Percentiles rank a stretch among this genome's conserved stretches.
Conservation (phyloP, 1,140 invertebrate genomes). For the Diachasma alloeum region DNA sequence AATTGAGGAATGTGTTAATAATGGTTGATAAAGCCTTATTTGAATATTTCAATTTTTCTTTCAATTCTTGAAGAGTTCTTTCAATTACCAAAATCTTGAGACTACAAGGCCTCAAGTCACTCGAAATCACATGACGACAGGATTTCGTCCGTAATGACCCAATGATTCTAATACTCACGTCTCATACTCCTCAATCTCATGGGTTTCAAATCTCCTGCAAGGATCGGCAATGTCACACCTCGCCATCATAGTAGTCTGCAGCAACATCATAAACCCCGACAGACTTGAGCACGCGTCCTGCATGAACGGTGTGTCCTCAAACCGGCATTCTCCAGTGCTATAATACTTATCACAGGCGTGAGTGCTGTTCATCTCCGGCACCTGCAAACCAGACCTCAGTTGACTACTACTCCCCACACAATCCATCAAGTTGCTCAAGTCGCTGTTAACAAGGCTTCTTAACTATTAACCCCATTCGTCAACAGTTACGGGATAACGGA, state of each 20-base stretch:
- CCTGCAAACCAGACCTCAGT: neutral
- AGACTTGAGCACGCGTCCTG: constrained; percentile 47
- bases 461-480: too few relatives aligned
- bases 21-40: too few relatives aligned
- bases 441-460: too few relatives aligned
- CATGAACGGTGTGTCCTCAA: constrained; percentile 62
- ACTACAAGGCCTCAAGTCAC: too few relatives aligned
- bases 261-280: constrained; percentile 62
- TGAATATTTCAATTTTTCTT: too few relatives aligned
- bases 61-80: too few relatives aligned
- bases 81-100: too few relatives aligned
- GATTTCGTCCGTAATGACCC: too few relatives aligned
- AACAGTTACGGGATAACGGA: too few relatives aligned
- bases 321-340: constrained; percentile 46
- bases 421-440: neutral
- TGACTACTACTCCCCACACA: neutral
- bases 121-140: too few relatives aligned
- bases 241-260: constrained; percentile 63
- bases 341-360: constrained; percentile 21
- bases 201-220: constrained; percentile 53
- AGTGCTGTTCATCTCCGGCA: constrained; percentile 6
- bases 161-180: constrained; percentile 2
- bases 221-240: constrained; percentile 67
- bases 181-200: constrained; percentile 42
- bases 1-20: too few relatives aligned